A percentile compares a stretch with the other conserved stretches of the same genome.
phyloP scores from a whole-genome alignment of 2,113 vertebrate species.

The Alces alces region DNA sequence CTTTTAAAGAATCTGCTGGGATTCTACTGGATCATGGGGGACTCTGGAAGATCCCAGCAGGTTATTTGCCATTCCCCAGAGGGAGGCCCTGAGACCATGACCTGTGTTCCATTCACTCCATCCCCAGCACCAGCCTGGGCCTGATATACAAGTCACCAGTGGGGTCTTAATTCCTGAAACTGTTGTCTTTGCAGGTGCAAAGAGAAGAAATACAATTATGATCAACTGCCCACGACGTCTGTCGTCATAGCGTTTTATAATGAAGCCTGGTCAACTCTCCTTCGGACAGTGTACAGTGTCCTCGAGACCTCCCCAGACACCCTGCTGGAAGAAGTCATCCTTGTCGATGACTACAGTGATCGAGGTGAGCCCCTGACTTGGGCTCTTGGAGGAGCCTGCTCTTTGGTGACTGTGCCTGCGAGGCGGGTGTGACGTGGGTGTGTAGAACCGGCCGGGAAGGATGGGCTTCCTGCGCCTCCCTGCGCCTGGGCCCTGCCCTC shows the following conservation, averaged over 20 bases:
- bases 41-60: neutral
- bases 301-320: slow-evolving; percentile 95
- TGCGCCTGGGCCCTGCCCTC: neutral
- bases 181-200: slow-evolving; percentile 84
- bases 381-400: neutral
- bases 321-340: slow-evolving; percentile 92
- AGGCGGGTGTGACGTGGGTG: neutral
- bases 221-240: slow-evolving; percentile 88
- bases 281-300: slow-evolving; percentile 96
- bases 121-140: neutral
- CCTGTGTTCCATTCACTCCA: neutral
- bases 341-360: slow-evolving; percentile 98
- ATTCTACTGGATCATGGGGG: neutral
- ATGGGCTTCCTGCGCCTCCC: neutral
- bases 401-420: neutral
- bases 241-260: slow-evolving; percentile 98
- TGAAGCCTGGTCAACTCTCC: slow-evolving; percentile 97
- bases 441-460: neutral
- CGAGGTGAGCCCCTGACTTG: slow-evolving; percentile 81
- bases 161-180: neutral
- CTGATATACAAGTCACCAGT: neutral
- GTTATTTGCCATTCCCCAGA: neutral
- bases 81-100: neutral
- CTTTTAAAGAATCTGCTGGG: neutral
- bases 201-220: slow-evolving; percentile 91